Evolutionary conservation across 2,113 vertebrate species (phyloP).

Genomic region (Xenus cinereus): DNA sequence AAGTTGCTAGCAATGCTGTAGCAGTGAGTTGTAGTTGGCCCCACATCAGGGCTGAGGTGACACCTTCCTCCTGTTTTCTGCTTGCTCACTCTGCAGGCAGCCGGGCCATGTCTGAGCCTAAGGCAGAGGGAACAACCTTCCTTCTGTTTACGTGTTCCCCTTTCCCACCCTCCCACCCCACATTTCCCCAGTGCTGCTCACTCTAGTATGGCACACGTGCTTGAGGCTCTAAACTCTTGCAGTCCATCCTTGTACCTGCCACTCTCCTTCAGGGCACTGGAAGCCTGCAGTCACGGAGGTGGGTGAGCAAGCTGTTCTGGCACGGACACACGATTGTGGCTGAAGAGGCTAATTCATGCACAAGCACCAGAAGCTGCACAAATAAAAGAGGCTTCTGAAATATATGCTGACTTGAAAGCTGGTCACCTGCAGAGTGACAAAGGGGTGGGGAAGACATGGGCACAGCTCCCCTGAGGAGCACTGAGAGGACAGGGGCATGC

Average conservation of each 20-base stretch:
- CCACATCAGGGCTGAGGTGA: background rate
- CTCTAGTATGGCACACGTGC: rapidly evolving
- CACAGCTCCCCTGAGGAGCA: background rate
- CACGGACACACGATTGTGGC: rapidly evolving
- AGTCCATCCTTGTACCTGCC: background rate
- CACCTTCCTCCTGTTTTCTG: background rate
- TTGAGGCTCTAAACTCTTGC: background rate
- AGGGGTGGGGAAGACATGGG: background rate
- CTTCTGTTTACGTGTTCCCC: background rate
- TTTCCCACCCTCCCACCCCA: background rate
- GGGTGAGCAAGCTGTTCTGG: background rate
- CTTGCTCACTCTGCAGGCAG: background rate
- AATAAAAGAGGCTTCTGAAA: background rate
- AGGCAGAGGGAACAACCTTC: background rate
- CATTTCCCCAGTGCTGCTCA: background rate
- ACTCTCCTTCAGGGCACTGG: background rate
- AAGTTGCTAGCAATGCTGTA: background rate
- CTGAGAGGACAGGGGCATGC: rapidly evolving
- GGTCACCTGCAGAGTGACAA: rapidly evolving
- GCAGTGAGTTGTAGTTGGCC: background rate
- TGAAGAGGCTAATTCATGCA: background rate
- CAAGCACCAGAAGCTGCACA: background rate
- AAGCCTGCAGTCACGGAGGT: background rate
- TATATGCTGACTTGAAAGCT: background rate
- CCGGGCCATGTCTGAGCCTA: background rate